phyloP scores from a whole-genome alignment of 1,140 invertebrate genomes.

The Drosophila lini region DNA sequence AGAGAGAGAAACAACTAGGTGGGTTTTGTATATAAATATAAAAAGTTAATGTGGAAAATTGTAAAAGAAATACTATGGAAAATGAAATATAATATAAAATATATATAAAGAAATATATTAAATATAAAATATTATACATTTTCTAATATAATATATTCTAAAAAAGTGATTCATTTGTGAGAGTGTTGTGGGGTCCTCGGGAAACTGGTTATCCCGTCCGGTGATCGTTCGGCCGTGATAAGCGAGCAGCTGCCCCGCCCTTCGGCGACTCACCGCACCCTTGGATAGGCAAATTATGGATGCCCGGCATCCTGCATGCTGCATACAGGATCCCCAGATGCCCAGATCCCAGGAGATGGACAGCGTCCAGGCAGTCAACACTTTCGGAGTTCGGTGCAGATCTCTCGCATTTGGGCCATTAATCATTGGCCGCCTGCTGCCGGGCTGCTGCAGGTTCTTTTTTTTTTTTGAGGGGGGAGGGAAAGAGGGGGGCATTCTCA shows the following conservation, averaged over 20 bases:
- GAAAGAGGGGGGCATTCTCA: conserved; percentile 16
- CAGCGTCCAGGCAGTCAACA: conserved; percentile 54
- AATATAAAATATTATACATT: neutral
- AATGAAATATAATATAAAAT: neutral
- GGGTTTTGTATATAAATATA: fast-evolving
- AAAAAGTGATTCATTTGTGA: neutral
- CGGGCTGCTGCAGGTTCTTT: conserved; percentile 10
- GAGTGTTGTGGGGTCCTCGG: neutral
- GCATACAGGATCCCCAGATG: conserved; percentile 1
- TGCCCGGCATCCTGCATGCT: conserved; percentile 3
- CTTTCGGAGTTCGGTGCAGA: conserved; percentile 48
- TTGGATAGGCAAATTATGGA: conserved; percentile 42
- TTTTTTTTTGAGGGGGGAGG: too few relatives aligned
- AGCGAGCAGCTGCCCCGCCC: conserved; percentile 28
- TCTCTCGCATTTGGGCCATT: conserved; percentile 58
- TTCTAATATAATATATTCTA: too few relatives aligned
- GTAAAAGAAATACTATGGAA: neutral
- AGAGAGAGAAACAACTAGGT: neutral
- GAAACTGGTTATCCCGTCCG: conserved; percentile 29
- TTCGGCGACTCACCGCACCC: neutral
- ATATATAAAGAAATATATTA: neutral
- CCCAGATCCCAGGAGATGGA: conserved; percentile 29
- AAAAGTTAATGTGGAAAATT: too few relatives aligned
- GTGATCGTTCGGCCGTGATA: conserved; percentile 28
- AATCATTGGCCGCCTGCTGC: conserved; percentile 51